Evolutionary conservation across 1,140 invertebrate species (phyloP).

Genomic region (Euwallacea fornicatus): DNA sequence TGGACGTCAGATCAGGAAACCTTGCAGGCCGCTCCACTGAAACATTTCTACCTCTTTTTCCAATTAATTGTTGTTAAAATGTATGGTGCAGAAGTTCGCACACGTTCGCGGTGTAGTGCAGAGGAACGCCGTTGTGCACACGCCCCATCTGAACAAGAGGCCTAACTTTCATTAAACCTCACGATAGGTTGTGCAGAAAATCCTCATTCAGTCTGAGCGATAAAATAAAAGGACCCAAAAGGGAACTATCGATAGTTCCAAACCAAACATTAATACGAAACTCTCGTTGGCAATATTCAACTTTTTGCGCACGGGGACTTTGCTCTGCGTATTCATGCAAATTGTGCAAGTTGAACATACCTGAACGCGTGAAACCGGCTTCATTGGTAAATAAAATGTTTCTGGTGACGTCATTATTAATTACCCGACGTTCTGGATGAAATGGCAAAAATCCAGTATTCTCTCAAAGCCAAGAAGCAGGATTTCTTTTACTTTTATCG

Average conservation of each 20-base stretch:
- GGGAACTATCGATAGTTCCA: not conserved
- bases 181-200: not conserved
- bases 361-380: not conserved
- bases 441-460: slow-evolving; percentile 2
- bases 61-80: no score
- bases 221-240: not conserved
- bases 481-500: not conserved
- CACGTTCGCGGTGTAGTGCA: no score
- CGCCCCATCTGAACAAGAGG: not conserved
- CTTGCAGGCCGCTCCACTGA: no score
- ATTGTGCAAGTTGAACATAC: not conserved
- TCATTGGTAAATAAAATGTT: not conserved
- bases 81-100: no score
- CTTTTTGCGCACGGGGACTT: not conserved
- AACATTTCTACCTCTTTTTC: no score
- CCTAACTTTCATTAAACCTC: not conserved
- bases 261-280: not conserved
- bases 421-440: not conserved
- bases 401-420: not conserved
- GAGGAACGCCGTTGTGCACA: not conserved
- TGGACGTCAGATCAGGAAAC: no score
- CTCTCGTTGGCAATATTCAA: not conserved
- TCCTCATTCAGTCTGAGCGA: not conserved
- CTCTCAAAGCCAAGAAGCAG: no score
- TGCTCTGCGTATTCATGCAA: not conserved